phyloP scores from a whole-genome alignment of 2,797 vertebrate genomes.

The Stomatorhinus walkeri region DNA sequence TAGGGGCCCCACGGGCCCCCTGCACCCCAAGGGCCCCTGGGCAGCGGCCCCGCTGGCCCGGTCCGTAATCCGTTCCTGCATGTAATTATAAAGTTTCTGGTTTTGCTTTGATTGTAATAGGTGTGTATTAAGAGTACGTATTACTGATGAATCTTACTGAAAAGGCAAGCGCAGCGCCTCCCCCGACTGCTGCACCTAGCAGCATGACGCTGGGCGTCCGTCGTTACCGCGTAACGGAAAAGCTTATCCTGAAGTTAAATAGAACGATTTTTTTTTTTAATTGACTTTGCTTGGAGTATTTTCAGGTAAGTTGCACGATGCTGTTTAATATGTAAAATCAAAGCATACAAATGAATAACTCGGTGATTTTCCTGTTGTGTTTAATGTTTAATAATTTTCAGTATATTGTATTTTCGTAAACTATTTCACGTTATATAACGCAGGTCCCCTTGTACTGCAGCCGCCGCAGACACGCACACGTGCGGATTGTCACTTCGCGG shows the following conservation, averaged over 20 bases:
- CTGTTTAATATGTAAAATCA: background rate
- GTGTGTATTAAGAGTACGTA: background rate
- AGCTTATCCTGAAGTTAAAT: background rate
- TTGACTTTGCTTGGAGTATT: background rate
- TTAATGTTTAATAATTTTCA: background rate
- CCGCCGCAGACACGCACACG: background rate
- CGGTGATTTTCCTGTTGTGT: background rate
- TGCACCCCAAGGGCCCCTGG: too few relatives aligned
- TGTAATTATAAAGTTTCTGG: background rate
- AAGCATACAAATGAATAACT: background rate
- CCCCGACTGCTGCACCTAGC: background rate
- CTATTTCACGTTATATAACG: background rate
- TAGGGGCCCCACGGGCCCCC: too few relatives aligned
- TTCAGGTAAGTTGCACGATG: background rate
- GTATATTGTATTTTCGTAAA: background rate
- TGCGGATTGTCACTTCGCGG: background rate
- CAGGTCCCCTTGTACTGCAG: background rate
- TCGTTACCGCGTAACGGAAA: background rate
- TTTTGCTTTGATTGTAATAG: background rate
- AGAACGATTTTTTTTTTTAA: background rate
- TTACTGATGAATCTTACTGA: background rate
- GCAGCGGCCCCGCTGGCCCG: too few relatives aligned
- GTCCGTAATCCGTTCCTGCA: too few relatives aligned
- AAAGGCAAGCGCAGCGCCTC: background rate
- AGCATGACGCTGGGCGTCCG: background rate